These are phyloP conservation scores for Nesogale talazaci DNA, from an alignment of 2,113 vertebrate genomes.

Conservation along the genomic window DNA sequence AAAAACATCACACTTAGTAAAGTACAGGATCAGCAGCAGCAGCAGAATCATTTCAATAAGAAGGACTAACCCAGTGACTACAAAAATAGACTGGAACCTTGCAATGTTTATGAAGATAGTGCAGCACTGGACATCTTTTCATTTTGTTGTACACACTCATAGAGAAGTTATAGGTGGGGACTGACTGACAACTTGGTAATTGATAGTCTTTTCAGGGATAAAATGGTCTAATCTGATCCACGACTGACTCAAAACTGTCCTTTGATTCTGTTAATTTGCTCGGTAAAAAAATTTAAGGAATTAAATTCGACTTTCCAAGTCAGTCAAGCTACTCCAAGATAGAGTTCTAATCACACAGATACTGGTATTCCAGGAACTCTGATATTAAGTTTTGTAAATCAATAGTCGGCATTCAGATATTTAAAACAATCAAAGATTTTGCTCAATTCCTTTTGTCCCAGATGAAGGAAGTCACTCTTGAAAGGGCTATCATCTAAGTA, in stretches of 20 bases:
- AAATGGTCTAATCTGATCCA: background rate
- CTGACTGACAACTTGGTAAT: background rate
- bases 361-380: constrained; percentile 3
- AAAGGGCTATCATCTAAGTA: background rate
- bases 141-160: background rate
- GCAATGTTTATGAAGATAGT: background rate
- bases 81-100: background rate
- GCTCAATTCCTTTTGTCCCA: background rate
- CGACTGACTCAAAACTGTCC: background rate
- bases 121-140: background rate
- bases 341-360: background rate
- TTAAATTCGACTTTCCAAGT: constrained; percentile 3
- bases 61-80: background rate
- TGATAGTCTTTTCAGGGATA: background rate
- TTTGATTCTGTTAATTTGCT: background rate
- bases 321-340: background rate
- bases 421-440: background rate
- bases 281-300: background rate
- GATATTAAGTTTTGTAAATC: background rate
- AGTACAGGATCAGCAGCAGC: background rate
- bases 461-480: background rate
- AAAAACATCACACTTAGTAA: background rate
- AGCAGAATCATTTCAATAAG: background rate
- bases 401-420: background rate
- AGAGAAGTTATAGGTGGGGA: background rate